Evolutionary conservation across 92 coral and sea anemone genomes (phyloP), one percentile per base, ranked within the genome.

Genomic region (Anthopleura xanthogrammica): DNA sequence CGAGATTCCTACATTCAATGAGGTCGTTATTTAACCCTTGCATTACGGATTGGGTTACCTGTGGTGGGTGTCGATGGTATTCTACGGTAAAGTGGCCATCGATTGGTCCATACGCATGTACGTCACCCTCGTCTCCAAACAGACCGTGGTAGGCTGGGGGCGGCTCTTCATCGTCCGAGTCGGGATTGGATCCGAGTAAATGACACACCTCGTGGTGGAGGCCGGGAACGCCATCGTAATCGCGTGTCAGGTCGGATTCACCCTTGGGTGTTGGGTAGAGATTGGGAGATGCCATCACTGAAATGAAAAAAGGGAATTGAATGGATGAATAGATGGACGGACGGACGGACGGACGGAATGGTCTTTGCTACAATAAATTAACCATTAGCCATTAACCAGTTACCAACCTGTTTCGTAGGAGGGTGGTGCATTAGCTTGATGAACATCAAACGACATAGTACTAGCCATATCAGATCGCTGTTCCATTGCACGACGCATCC

Each of bases 271-370:
- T 85, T 7, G 98, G 98, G 82, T 82, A 95, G 60, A 90, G 87
- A 13, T 94, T 95, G 12, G 98, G 98, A 16, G 98, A 92, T 3
- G 95, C 91, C 98, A 95, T 95, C 12, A 95, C 98, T 95, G 75
- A 60, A 41, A 74, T 81, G 39, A 23, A 62, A 62, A n/a, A 62
- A 20, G 70, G 11, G 4, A 20, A 62, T 1, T 62, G 70, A 20
- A 20, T 8, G 40, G 42, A 29, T 68, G 14, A 43, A n/a, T 64
- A 3, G 36, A 11, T 64, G 1, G 36, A 64, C 2, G 7, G 12
- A 5, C 5, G 24, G 4, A 19, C 5, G 19, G 71, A 64, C 9
- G 17, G 9, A 64, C 40, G 29, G 29, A 64, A 29, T 22, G 8
- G 7, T 6, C 7, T 43, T 43, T 0, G 50, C 50, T 43, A 7